Base-by-base conservation (phyloP, 1,140 invertebrate species). In the Zaprionus capensis region DNA sequence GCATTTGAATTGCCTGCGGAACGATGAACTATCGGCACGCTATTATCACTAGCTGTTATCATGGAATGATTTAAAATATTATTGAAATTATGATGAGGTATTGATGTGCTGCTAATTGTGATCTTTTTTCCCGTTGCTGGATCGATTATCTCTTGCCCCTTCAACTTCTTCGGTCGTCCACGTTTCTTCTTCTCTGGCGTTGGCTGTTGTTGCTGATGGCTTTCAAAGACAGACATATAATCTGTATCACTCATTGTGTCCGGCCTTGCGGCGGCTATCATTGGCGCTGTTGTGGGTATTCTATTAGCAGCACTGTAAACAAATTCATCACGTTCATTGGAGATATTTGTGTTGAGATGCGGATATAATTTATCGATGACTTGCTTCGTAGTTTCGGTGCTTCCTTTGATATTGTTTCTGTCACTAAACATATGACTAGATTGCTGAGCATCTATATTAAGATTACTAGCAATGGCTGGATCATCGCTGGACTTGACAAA, bases 101-200 rank as follows among this genome's bases (percentile, higher is more conserved):
- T 74, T 36, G 80, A 58, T 53, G 70, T 58, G 26, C 63, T 56
- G 58, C 44, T 61, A 3, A 80, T 70, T 12, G 59, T 17, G 7
- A 79, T 73, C 71, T 77, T 84, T 44, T 57, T 78, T 1, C 58
- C 78, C 5, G 62, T 73, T 1, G 38, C 15, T 15, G 76, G 57
- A 69, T 91, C 82, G 9, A 76, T 76, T 20, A 82, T 46, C 36
- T 94, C 94, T 91, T 95, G 95, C 3, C 94, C 95, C 85, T 96
- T 96, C 4, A 97, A 95, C 92, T 98, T 98, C 93, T 98, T 98
- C 38, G 97, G 97, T 24, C 97, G 94, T 1, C 97, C 97, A 17
- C 97, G 94, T 91, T 98, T 97, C 93, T 98, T 98, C 93, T 97
- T 97, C n/a, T 95, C 95, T 1, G 96, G 95, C 31, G 96, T 70